Percentiles rank a stretch among this genome's conserved stretches.
These are phyloP conservation scores for Siphamia tubifer DNA, from an alignment of 2,113 vertebrate species.

Conservation along the genomic window DNA sequence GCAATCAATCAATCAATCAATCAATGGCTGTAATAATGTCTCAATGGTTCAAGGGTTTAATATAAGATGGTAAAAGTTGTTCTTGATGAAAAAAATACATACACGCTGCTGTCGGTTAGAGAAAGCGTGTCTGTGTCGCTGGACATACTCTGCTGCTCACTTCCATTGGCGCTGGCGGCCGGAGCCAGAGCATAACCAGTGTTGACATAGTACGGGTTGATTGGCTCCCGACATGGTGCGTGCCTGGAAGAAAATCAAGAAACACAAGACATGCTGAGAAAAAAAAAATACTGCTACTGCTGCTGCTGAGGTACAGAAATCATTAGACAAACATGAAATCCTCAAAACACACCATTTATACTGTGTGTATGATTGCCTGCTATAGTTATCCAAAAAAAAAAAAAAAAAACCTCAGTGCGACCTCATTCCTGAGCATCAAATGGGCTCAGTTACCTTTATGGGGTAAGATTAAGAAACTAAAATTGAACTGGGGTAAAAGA, in stretches of 20 bases:
- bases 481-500: too few species aligned
- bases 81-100: constrained; percentile 71
- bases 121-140: constrained; percentile 95
- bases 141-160: constrained; percentile 98
- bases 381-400: too few species aligned
- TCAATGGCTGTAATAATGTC: too few species aligned
- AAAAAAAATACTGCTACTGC: background rate
- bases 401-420: too few species aligned
- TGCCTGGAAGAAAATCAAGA: constrained; percentile 28
- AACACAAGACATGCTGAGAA: background rate
- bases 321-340: background rate
- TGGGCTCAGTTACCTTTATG: too few species aligned
- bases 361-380: too few species aligned
- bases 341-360: too few species aligned
- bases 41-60: too few species aligned
- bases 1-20: too few species aligned
- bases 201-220: constrained; percentile 92
- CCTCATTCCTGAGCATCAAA: too few species aligned
- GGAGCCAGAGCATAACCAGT: constrained; percentile 89
- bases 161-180: constrained; percentile 94
- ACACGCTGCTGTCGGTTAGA: constrained; percentile 93
- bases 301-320: background rate
- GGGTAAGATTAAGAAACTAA: too few species aligned
- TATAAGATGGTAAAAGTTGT: too few species aligned
- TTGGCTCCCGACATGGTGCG: constrained; percentile 84